Evolutionary conservation across 2,113 vertebrate genomes (phyloP).

Genomic region (Calypte anna): DNA sequence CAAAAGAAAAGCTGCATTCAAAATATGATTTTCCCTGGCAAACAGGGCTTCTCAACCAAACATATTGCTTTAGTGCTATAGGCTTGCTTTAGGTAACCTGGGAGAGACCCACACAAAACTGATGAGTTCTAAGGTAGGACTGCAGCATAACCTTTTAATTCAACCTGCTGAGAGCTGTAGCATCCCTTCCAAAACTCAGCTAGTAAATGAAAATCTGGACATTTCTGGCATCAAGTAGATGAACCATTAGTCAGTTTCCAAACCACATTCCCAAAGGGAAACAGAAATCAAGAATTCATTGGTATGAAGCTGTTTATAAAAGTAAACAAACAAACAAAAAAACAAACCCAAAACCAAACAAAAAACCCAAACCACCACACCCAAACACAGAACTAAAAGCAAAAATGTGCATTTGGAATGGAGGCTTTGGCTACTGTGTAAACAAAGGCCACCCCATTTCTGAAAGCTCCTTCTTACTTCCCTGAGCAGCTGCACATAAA

Average conservation of each 20-base stretch:
- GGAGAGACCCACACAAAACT: background rate
- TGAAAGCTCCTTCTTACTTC: slow-evolving; percentile 5
- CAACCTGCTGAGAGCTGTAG: background rate
- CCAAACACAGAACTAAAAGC: background rate
- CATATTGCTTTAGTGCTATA: background rate
- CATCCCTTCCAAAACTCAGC: background rate
- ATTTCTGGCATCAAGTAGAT: background rate
- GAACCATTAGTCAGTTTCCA: background rate
- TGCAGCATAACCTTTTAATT: background rate
- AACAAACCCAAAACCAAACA: too few species aligned
- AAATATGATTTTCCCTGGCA: background rate
- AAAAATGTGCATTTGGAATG: background rate
- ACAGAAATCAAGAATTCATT: background rate
- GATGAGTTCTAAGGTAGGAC: background rate
- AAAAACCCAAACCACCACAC: too few species aligned
- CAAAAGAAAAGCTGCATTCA: background rate
- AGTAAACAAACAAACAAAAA: too few species aligned
- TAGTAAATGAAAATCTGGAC: background rate
- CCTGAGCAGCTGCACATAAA: slow-evolving; percentile 24
- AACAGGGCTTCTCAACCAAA: background rate
- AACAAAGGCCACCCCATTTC: background rate
- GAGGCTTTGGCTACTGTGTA: background rate
- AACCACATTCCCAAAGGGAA: background rate
- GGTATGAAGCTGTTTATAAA: background rate
- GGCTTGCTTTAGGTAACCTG: background rate